Evolutionary conservation across 1,140 invertebrate species (phyloP), one percentile per base, ranked within the genome.

Genomic region (Drosophila seguyi): DNA sequence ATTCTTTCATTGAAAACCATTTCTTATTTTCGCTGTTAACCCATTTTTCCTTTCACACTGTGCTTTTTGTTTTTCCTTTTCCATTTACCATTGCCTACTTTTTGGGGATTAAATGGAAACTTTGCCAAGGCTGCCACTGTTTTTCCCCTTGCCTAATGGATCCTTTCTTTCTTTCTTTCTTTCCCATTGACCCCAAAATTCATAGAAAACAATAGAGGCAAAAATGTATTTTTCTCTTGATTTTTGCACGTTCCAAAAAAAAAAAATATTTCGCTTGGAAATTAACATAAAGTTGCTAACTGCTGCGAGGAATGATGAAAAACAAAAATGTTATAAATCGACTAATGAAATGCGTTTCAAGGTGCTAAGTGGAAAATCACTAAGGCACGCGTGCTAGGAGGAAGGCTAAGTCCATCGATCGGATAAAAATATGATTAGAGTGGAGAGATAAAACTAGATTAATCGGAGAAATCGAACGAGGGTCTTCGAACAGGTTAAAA

Each of bases 291-390:
- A 34, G n/a, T 27, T 3, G 73, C 42, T 75, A 75, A 76, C 53
- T 55, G 50, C 25, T 27, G 13, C 20, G 16, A 5, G 20, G 31
- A 27, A 44, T 65, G 38, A 56, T 73, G 39, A 73, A 62, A 62
- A 62, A 62, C 42, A 67, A 65, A 59, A 25, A 36, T 31, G 42
- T 50, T 42, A 38, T 55, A 50, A 75, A 56, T 61, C 52, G 27
- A 18, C 68, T 72, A 47, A 75, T 75, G 31, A 75, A 65, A 65
- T 53, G n/a, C 25, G 38, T 20, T 66, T 66, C 20, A 14, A 53
- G 39, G 45, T 75, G 59, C 31, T 75, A 75, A 75, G 34, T 74
- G 69, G 59, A 74, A 74, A 75, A 73, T 48, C 68, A 74, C 39
- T 41, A 42, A 31, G 38, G 11, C 14, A 38, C 38, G 11, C 48